Evolutionary conservation across 2,113 vertebrate species (phyloP).

Genomic region (Mesitornis unicolor): DNA sequence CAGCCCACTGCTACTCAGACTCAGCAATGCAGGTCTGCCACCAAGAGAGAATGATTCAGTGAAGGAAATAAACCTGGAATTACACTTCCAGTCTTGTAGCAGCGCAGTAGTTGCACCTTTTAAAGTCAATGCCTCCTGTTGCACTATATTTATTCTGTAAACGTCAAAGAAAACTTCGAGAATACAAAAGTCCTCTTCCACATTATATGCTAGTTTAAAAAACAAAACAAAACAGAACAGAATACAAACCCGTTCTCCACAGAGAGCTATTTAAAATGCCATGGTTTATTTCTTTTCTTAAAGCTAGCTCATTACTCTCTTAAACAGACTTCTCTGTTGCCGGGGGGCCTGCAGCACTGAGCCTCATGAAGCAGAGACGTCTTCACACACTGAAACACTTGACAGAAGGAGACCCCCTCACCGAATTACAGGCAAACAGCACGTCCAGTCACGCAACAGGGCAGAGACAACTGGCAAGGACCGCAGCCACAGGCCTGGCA

Average conservation of each 20-base stretch:
- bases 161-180: not conserved
- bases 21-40: not conserved
- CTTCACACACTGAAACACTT: not conserved
- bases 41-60: not conserved
- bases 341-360: not conserved
- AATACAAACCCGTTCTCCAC: not conserved
- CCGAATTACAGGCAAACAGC: not conserved
- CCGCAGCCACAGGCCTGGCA: not conserved
- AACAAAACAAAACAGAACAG: not conserved
- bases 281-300: not conserved
- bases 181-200: not conserved
- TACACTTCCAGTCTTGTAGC: not conserved
- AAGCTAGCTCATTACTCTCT: not conserved
- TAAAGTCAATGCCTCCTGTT: not conserved
- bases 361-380: fast-evolving
- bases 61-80: not conserved
- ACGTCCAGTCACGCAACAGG: not conserved
- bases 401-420: not conserved
- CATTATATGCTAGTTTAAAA: not conserved
- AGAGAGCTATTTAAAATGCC: not conserved
- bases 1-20: not conserved
- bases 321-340: not conserved
- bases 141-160: not conserved
- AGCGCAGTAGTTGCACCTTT: not conserved
- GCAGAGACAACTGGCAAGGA: not conserved